Percentiles rank a stretch among this genome's conserved stretches.
phyloP scores from a whole-genome alignment of 2,113 vertebrate genomes.

The Macaca nemestrina region DNA sequence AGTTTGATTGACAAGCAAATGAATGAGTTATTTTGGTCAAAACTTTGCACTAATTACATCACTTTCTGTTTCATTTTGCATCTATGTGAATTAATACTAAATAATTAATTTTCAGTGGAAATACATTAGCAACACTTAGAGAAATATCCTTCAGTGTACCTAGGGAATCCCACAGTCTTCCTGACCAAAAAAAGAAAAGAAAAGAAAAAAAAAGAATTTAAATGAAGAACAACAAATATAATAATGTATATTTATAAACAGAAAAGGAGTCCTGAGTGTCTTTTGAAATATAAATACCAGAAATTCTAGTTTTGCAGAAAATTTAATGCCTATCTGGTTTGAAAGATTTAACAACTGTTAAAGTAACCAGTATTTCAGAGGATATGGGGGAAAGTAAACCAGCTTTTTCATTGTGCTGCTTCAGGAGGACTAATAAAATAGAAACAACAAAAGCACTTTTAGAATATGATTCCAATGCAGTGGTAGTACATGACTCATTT shows the following conservation, averaged over 20 bases:
- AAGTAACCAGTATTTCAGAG: constrained; percentile 14
- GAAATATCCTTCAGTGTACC: background rate
- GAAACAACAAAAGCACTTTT: constrained; percentile 3
- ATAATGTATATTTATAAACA: background rate
- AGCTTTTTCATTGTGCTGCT: background rate
- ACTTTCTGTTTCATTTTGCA: background rate
- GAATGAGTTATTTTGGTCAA: background rate
- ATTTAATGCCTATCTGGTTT: background rate
- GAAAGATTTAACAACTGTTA: constrained; percentile 14
- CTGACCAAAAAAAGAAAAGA: background rate
- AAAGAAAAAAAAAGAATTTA: constrained; percentile 32
- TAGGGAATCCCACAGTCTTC: background rate
- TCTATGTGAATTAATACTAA: background rate
- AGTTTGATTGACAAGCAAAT: background rate
- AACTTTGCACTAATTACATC: background rate
- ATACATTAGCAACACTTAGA: background rate
- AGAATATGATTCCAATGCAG: background rate
- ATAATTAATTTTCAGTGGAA: constrained; percentile 17
- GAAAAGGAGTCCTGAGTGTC: background rate
- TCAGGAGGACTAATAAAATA: background rate
- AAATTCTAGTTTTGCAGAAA: background rate
- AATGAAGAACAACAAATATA: constrained; percentile 26
- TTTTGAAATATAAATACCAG: background rate
- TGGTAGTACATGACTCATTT: background rate
- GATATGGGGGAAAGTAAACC: background rate